phyloP scores from a whole-genome alignment of 2,113 vertebrate species.

The Terrapene triunguis region DNA sequence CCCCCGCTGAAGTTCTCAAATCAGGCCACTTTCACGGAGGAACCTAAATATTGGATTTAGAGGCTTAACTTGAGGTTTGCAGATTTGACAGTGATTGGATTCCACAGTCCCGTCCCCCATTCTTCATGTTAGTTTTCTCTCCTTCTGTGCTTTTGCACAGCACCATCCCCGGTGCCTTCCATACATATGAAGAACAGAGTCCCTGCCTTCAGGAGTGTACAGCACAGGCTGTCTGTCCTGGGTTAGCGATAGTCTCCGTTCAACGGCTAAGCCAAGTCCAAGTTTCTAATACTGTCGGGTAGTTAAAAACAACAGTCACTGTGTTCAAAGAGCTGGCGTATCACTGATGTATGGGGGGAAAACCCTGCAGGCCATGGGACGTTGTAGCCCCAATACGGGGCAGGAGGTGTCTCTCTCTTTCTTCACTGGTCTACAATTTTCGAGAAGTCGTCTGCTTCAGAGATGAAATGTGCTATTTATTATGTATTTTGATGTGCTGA shows the following conservation, averaged over 20 bases:
- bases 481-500: too few species aligned
- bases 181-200: not conserved
- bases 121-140: not conserved
- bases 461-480: too few species aligned
- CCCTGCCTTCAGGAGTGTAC: not conserved
- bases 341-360: not conserved
- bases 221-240: not conserved
- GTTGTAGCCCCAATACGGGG: not conserved
- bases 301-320: not conserved
- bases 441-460: too few species aligned
- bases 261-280: not conserved
- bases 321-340: not conserved
- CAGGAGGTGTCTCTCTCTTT: not conserved
- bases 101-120: not conserved
- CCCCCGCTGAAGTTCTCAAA: not conserved
- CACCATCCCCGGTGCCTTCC: not conserved
- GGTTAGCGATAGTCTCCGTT: not conserved
- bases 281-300: not conserved
- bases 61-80: not conserved
- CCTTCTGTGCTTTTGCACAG: not conserved
- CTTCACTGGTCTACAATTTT: not conserved
- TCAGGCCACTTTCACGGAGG: not conserved
- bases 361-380: not conserved
- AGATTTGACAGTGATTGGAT: not conserved
- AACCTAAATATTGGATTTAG: not conserved